Evolutionary conservation across 2,888 invertebrate species (phyloP).

Genomic region (Stenodera caucasica): DNA sequence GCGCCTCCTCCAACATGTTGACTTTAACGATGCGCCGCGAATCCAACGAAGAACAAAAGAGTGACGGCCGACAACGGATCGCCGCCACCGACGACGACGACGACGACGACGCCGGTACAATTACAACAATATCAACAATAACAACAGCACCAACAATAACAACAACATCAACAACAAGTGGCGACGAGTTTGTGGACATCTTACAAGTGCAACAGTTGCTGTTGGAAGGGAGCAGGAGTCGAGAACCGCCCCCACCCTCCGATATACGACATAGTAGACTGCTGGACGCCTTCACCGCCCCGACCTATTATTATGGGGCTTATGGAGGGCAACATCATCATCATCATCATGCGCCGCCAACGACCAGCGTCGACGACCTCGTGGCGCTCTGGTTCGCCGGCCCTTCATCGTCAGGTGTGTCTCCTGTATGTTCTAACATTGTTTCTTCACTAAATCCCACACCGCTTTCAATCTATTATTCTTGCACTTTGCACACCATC

Average conservation of each 20-base stretch:
- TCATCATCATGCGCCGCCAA: constrained; percentile 38
- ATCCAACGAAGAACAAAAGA: constrained; percentile 60
- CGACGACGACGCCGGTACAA: constrained; percentile 49
- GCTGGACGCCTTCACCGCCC: constrained; percentile 52
- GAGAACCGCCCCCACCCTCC: constrained; percentile 30
- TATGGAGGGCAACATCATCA: constrained; percentile 35
- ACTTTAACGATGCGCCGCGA: constrained; percentile 75
- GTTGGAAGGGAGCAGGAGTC: constrained; percentile 55
- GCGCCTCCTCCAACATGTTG: constrained; percentile 58
- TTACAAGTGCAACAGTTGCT: constrained; percentile 78
- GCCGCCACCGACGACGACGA: constrained; percentile 41
- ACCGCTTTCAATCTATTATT: not conserved
- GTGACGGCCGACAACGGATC: constrained; percentile 38
- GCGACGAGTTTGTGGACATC: constrained; percentile 81
- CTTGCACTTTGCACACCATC: too few species aligned
- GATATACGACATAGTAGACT: constrained; percentile 37
- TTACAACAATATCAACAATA: not conserved
- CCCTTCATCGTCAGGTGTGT: constrained; percentile 50
- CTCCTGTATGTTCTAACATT: constrained; percentile 12
- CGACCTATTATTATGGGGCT: constrained; percentile 40
- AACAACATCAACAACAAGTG: constrained; percentile 17
- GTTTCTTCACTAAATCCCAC: too few species aligned
- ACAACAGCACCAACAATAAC: constrained; percentile 1
- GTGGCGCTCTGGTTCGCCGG: constrained; percentile 75
- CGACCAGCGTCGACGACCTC: constrained; percentile 71